Base-by-base conservation (phyloP, 2,888 invertebrate species). In the Diadegma fenestrale region DNA sequence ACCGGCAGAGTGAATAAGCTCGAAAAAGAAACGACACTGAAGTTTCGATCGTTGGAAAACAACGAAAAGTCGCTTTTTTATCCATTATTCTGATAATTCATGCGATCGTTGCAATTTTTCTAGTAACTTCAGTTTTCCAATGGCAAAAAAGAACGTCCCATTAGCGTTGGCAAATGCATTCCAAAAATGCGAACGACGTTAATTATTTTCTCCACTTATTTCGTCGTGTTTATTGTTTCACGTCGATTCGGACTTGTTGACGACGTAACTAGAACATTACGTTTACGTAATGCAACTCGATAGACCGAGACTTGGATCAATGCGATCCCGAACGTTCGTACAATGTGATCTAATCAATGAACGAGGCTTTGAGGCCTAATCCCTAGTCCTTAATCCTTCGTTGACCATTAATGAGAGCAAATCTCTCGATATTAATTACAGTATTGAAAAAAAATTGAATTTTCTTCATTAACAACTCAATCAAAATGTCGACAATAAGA, bases 201-300 rank as follows among this genome's bases (percentile, higher is more conserved):
- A 4, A 33, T 33, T 4, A 33, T 33, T 33, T 33, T 33, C 33
- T 48, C 19, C 19, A 19, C 19, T 8, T 19, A 8, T 19, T 19
- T 19, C 7, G n/a, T 51, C 1, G 10, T 10, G 0, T 22, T 54
- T 54, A 2, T 22, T 22, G 22, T 22, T 10, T 3, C 12, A 54
- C 54, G 22, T 54, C 54, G 22, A 54, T 22, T 7, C 22, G 8
- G 2, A 22, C 22, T 6, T 8, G 2, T 4, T 3, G 22, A 54
- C 2, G 54, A 22, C 54, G 54, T 54, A 54, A 54, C 54, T 6
- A 22, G 22, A 54, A 45, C 17, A 48, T 37, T 10, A 63, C 45
- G 45, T 43, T 66, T 54, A 26, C 78, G 30, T 69, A 43, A 58
- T 63, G 17, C 14, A 37, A 17, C 30, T 72, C 22, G 22, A 54